Conservation (phyloP, 1,140 invertebrate genomes). For the Camponotus pennsylvanicus region DNA sequence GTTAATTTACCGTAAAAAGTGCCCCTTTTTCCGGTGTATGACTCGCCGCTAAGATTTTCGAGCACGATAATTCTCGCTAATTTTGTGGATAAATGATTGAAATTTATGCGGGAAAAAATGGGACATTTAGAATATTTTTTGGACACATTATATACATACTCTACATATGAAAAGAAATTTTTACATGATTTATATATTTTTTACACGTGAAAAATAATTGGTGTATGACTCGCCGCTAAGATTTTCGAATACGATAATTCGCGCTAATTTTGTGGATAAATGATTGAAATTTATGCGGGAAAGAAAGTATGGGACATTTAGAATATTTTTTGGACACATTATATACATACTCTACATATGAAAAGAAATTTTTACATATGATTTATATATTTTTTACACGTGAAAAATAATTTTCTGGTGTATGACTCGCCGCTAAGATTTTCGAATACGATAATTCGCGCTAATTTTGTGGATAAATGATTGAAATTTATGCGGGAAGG, state of each 20-base stretch:
- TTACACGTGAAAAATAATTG: background rate
- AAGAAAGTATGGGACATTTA: background rate
- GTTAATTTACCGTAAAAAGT: conserved; percentile 39
- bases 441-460: background rate
- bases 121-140: no score
- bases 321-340: background rate
- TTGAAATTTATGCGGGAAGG: background rate
- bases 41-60: background rate
- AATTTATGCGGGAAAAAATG: no score
- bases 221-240: background rate
- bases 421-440: background rate
- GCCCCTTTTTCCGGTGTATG: background rate
- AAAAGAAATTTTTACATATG: background rate
- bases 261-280: background rate
- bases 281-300: background rate
- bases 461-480: conserved; percentile 4
- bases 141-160: no score
- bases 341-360: background rate
- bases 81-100: background rate
- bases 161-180: no score
- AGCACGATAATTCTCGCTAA: background rate
- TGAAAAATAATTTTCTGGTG: background rate
- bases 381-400: background rate
- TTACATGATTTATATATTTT: no score
- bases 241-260: background rate